Evolutionary conservation across 2,113 vertebrate species (phyloP).

Genomic region (Anser brachyrhynchus): DNA sequence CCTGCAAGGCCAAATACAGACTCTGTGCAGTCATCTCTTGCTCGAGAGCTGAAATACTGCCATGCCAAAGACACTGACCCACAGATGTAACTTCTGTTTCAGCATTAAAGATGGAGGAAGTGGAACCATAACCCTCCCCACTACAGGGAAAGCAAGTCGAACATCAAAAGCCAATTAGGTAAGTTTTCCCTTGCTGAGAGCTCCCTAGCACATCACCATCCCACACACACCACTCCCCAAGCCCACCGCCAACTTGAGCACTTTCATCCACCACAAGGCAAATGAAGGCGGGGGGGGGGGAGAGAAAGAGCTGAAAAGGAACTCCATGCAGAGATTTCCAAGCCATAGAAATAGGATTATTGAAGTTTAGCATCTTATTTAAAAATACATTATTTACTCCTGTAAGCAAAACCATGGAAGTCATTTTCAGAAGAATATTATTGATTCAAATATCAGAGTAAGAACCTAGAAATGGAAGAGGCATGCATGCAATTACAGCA

Average conservation of each 20-base stretch:
- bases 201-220: not conserved
- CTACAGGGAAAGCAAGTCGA: not conserved
- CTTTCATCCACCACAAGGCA: not conserved
- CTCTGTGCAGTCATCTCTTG: not conserved
- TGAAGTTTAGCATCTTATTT: not conserved
- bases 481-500: not conserved
- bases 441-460: not conserved
- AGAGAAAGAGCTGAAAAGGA: not conserved
- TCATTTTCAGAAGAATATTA: not conserved
- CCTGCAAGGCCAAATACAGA: not conserved
- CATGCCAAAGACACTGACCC: not conserved
- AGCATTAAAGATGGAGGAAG: not conserved
- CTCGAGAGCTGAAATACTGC: not conserved
- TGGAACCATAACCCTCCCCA: not conserved
- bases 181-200: not conserved
- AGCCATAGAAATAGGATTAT: not conserved
- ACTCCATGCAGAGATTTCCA: not conserved
- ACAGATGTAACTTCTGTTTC: not conserved
- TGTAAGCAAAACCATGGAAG: not conserved
- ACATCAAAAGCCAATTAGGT: not conserved
- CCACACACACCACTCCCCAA: not conserved
- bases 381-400: not conserved
- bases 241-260: not conserved
- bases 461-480: not conserved
- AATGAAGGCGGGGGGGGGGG: not conserved